phyloP scores from a whole-genome alignment of 2,888 invertebrate species.

The Dendrolimus houi region DNA sequence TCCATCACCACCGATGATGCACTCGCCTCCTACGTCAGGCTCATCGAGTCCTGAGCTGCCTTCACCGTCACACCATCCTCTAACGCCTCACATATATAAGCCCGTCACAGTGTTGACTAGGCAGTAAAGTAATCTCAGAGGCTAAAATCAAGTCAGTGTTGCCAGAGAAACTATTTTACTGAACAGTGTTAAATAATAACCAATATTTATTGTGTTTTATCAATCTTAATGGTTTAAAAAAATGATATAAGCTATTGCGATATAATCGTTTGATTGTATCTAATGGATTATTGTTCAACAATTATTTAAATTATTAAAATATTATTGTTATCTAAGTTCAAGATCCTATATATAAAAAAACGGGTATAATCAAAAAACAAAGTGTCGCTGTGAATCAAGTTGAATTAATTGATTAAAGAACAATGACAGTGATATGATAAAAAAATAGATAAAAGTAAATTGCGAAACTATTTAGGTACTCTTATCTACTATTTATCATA shows the following conservation, averaged over 20 bases:
- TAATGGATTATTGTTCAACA: no score
- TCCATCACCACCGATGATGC: constrained; percentile 56
- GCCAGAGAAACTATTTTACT: constrained; percentile 6
- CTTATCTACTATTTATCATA: no score
- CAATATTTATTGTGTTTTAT: neutral
- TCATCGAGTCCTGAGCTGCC: constrained; percentile 61
- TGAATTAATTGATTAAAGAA: neutral
- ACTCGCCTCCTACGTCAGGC: constrained; percentile 53
- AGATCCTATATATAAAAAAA: no score
- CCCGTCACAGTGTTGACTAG: constrained; percentile 76
- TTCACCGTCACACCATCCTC: constrained; percentile 51
- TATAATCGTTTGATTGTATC: no score
- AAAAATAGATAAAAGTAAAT: neutral
- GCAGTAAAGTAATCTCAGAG: constrained; percentile 48
- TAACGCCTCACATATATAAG: constrained; percentile 69
- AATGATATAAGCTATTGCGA: no score
- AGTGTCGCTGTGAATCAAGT: neutral
- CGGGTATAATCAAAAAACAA: neutral
- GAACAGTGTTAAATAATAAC: neutral
- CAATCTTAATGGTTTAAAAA: neutral
- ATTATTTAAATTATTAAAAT: no score
- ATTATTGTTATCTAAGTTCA: no score
- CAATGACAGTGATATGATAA: neutral
- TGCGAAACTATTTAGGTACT: no score
- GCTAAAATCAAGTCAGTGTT: constrained; percentile 23